A percentile compares a stretch with the other conserved stretches of the same genome.
Conservation (phyloP, 2,113 vertebrate genomes). For the Eonycteris spelaea region DNA sequence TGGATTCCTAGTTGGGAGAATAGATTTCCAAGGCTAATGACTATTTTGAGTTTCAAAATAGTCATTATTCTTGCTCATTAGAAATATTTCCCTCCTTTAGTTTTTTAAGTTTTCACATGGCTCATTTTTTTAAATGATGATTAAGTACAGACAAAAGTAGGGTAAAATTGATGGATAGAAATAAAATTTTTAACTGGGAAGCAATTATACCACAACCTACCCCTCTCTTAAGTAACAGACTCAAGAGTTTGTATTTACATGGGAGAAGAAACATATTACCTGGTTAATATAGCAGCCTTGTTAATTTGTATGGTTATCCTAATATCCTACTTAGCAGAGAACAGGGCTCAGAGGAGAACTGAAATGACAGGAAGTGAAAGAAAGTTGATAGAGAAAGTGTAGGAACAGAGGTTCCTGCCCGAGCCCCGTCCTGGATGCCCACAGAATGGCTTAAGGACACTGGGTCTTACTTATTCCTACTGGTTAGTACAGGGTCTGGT, state of each 20-base stretch:
- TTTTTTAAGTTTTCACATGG: neutral
- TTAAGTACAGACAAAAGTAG: neutral
- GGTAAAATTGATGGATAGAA: slow-evolving; percentile 9
- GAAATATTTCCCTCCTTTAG: neutral
- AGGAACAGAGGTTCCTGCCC: neutral
- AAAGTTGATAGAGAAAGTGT: neutral
- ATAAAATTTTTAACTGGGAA: slow-evolving; percentile 75
- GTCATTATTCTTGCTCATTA: neutral
- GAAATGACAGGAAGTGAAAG: neutral
- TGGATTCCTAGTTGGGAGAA: neutral
- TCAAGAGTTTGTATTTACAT: slow-evolving; percentile 21
- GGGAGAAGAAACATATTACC: neutral
- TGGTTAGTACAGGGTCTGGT: neutral
- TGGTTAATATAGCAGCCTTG: neutral
- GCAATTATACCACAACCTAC: slow-evolving; percentile 1
- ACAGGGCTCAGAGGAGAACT: neutral
- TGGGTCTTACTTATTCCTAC: neutral
- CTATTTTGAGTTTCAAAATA: slow-evolving; percentile 12
- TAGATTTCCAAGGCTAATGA: neutral
- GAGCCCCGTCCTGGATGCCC: neutral
- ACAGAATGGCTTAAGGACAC: neutral
- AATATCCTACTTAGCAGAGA: neutral
- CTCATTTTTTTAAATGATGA: slow-evolving; percentile 8
- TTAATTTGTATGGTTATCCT: neutral
- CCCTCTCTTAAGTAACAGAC: slow-evolving; percentile 65